These are phyloP conservation scores for Lucilia cuprina DNA, from an alignment of 1,140 invertebrate genomes.

Conservation along the genomic window DNA sequence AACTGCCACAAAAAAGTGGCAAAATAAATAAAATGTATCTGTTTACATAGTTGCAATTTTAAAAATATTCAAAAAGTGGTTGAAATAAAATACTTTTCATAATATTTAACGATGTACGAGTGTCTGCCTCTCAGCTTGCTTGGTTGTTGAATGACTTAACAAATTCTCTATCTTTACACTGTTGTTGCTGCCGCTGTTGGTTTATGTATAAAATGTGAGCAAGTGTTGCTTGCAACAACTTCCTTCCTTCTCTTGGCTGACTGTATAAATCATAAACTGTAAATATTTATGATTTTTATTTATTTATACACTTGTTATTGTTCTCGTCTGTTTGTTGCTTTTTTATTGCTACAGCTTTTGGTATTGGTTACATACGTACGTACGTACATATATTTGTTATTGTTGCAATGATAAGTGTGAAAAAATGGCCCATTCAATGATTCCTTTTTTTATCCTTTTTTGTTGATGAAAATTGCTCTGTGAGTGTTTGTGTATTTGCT, in stretches of 20 bases:
- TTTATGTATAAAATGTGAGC: not conserved
- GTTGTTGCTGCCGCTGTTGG: not conserved
- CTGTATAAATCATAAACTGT: not conserved
- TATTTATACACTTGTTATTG: not conserved
- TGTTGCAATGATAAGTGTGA: not conserved
- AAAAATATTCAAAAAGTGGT: not conserved
- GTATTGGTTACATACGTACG: not conserved
- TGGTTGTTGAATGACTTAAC: too few relatives aligned
- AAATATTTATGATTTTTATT: constrained; percentile 2
- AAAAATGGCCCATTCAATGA: not conserved
- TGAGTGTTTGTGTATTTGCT: not conserved
- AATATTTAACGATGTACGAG: not conserved
- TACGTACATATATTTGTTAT: not conserved
- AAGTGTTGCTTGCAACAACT: not conserved
- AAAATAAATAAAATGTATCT: not conserved
- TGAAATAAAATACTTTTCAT: not conserved
- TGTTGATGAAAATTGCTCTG: not conserved
- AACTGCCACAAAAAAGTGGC: too few relatives aligned
- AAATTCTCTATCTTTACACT: too few relatives aligned
- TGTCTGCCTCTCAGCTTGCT: not conserved
- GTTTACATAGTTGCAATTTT: not conserved
- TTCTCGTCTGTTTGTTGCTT: not conserved
- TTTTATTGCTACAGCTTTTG: not conserved
- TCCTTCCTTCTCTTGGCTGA: not conserved
- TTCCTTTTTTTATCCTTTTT: not conserved